Base-by-base conservation (phyloP, 2,888 invertebrate genomes). In the Zygothrica quintamaculata region DNA sequence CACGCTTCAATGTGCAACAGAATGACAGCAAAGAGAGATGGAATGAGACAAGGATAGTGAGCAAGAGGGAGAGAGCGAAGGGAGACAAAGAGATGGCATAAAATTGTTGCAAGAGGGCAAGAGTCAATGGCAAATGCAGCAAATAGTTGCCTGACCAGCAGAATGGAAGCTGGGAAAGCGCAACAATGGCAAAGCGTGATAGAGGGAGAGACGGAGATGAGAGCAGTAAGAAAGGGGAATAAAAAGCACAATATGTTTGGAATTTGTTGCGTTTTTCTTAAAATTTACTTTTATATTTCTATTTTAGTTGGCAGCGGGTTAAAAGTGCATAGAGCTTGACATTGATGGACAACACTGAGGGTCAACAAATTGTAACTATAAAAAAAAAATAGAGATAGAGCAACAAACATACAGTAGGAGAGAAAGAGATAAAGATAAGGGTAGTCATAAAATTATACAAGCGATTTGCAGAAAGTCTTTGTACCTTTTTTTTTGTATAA, bases 1-100 rank as follows among this genome's bases (percentile, higher is more conserved):
- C 89, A 86, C 89, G 88, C 85, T 87, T 72, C 84, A 88, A 74
- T 88, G 84, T 88, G 77, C 84, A 77, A 50, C 65, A 48, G 66
- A 71, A 52, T 71, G 81, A 67, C 68, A 66, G 55, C 34, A n/a
- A n/a, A n/a, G 26, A 26, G 5, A n/a, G 16, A 18, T 15, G 29
- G n/a, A 15, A 34, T 6, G 8, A 8, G 26, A 26, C 26, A n/a
- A n/a, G n/a, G n/a, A 6, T 26, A 8, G 26, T 26, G 26, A 6
- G 25, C 37, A 44, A 33, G 8, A 12, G 44, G 16, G 5, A 26
- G 39, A n/a, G 26, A 25, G 26, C 12, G 12, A 15, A 5, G 16
- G n/a, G 11, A 11, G n/a, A 12, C 8, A 26, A 26, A 26, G 3
- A 1, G 1, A 13, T n/a, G 29, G 48, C 7, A 44, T 26, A n/a